Base-by-base conservation (phyloP, 1,140 invertebrate species). In the Oreohelix idahoensis region DNA sequence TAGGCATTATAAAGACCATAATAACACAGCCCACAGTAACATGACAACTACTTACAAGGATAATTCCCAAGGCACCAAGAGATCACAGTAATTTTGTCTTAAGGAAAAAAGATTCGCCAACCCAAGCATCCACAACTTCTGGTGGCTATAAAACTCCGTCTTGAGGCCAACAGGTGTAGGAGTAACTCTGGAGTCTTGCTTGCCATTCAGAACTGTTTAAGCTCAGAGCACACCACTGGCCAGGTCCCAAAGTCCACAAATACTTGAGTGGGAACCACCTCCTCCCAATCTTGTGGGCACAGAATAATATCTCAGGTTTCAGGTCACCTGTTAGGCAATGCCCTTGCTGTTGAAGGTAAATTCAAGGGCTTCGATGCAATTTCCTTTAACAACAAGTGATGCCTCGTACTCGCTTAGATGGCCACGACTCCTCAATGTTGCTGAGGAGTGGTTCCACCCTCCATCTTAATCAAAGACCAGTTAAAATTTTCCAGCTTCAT, bases 101-200 rank as follows among this genome's bases (percentile, higher is more conserved):
- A 93, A 99, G 99, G n/a, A 94, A 93, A 84, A 91, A 91, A 81
- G 96, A 96, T 86, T 96, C 95, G 38, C 96, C 96, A 88, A 97
- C 96, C 94, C 99, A 99, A 79, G 98, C 96, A 86, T 98, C 97
- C 49, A 99, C 98, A 58, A 99, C 97, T 93, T 99, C 98, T 0
- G 98, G 98, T n/a, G 49, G 98, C 98, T 98, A 99, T 99, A n/a
- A 92, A 98, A 99, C 92, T 99, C 98, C 35, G 98, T 98, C 90
- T n/a, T n/a, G n/a, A 97, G 98, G 84, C 98, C 98, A 84, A 98
- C 97, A 84, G 97, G 97, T 86, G 97, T 98, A n/a, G n/a, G 84
- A 97, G 93, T 26, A 98, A 94, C 91, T 97, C 97, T 84, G 97
- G 97, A 35, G 97, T 98, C 26, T 96, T 96, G 83, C 97, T n/a